Conservation (phyloP, 2,797 vertebrate genomes). For the Rhinoraja longicauda region DNA sequence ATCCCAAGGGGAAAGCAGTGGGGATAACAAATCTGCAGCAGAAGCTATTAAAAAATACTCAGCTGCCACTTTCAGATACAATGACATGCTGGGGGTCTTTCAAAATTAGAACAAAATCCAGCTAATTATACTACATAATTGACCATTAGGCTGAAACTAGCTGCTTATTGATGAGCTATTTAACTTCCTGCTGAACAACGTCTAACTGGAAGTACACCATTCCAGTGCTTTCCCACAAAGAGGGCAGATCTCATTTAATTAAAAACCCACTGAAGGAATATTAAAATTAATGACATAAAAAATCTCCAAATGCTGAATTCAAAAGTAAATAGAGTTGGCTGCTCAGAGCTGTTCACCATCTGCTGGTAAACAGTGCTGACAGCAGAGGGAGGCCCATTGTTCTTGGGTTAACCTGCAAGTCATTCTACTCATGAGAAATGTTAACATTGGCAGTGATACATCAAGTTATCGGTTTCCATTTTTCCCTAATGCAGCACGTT, state of each 20-base stretch:
- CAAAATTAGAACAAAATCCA: neutral
- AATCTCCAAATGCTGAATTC: neutral
- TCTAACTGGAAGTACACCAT: neutral
- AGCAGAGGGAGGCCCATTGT: neutral
- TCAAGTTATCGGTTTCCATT: neutral
- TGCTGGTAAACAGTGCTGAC: neutral
- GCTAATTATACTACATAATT: neutral
- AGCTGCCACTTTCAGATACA: neutral
- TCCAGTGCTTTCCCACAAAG: neutral
- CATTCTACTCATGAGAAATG: neutral
- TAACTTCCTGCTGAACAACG: neutral
- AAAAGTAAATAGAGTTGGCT: neutral
- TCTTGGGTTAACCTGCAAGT: neutral
- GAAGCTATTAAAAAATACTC: neutral
- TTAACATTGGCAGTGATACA: neutral
- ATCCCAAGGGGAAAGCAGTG: neutral
- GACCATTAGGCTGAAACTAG: neutral
- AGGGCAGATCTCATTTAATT: slow-evolving; percentile 21
- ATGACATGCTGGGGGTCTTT: neutral
- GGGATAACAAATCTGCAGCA: neutral
- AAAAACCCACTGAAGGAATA: slow-evolving; percentile 20
- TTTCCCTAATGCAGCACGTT: neutral
- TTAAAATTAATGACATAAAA: slow-evolving; percentile 10
- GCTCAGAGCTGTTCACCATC: neutral
- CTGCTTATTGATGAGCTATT: neutral